These are phyloP conservation scores for Pomacea maculata DNA, from an alignment of 1,140 invertebrate genomes.

Conservation along the genomic window DNA sequence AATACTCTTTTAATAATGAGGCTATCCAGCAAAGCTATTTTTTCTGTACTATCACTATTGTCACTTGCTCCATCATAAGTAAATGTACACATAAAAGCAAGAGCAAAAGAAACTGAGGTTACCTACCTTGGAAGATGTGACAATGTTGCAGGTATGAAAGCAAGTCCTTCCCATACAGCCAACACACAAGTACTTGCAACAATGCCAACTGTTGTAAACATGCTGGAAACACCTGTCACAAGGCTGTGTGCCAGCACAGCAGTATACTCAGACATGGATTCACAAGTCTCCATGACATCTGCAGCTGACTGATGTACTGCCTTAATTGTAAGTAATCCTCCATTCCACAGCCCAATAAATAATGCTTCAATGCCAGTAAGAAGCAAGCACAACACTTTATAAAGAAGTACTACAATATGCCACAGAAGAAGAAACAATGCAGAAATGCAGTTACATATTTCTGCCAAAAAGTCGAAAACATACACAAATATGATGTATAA, in stretches of 20 bases:
- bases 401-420: constrained; percentile 26
- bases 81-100: too few species aligned
- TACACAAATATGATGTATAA: constrained; percentile 11
- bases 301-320: constrained; percentile 24
- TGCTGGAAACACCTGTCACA: background rate
- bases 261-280: constrained; percentile 19
- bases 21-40: too few species aligned
- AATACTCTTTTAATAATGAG: too few species aligned
- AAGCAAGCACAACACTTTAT: constrained; percentile 25
- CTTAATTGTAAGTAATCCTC: constrained; percentile 22
- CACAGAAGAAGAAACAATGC: constrained; percentile 28
- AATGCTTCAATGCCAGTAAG: constrained; percentile 26
- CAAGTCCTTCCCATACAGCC: constrained; percentile 27
- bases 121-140: constrained; percentile 13
- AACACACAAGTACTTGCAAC: constrained; percentile 20
- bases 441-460: constrained; percentile 26
- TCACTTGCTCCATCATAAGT: too few species aligned
- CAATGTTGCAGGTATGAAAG: constrained; percentile 28
- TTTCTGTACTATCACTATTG: too few species aligned
- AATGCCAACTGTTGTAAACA: constrained; percentile 32
- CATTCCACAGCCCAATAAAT: constrained; percentile 24
- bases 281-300: constrained; percentile 27
- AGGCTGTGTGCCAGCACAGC: constrained; percentile 12
- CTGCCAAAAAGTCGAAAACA: constrained; percentile 27
- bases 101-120: too few species aligned